These are phyloP conservation scores for Polyergus mexicanus DNA, from an alignment of 1,140 invertebrate genomes.

Conservation along the genomic window DNA sequence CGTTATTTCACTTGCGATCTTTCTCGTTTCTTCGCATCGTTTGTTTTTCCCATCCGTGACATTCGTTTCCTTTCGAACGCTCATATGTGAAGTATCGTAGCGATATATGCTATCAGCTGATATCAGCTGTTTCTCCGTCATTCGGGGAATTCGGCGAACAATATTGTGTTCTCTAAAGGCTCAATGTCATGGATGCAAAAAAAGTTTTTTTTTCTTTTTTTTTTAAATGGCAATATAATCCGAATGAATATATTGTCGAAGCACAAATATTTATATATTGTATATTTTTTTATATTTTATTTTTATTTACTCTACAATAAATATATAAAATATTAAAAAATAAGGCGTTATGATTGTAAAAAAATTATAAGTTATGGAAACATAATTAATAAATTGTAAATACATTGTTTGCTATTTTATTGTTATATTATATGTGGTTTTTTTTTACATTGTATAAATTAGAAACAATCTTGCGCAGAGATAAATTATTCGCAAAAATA, in stretches of 20 bases:
- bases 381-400: background rate
- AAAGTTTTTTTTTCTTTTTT: background rate
- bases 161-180: background rate
- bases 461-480: background rate
- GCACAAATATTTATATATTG: no score
- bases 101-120: slow-evolving; percentile 32
- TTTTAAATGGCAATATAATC: background rate
- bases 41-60: background rate
- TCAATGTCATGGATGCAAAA: background rate
- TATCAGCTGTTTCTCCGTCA: slow-evolving; percentile 37
- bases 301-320: background rate
- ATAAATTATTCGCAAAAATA: background rate
- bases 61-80: slow-evolving; percentile 36
- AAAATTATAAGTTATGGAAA: background rate
- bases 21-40: background rate
- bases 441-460: background rate
- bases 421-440: background rate
- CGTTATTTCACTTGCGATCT: background rate
- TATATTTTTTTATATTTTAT: background rate
- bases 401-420: background rate
- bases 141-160: background rate
- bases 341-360: background rate
- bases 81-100: background rate
- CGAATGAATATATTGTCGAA: background rate
- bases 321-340: background rate